Evolutionary conservation across 2,888 invertebrate genomes (phyloP).

Genomic region (Crossocerus cetratus): DNA sequence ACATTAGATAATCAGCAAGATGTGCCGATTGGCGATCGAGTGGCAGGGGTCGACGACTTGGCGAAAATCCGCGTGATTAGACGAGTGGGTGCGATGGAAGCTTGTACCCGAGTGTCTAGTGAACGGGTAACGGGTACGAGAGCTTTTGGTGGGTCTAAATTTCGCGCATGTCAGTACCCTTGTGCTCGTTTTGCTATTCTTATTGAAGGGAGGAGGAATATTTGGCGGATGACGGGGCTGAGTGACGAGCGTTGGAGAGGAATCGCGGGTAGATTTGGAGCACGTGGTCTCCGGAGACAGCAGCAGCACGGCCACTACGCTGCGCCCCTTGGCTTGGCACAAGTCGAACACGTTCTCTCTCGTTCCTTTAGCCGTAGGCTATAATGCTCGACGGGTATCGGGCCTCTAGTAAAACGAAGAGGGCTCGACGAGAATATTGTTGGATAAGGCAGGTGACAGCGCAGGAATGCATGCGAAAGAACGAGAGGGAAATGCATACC

Average conservation of each 20-base stretch:
- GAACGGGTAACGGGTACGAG: too few species aligned
- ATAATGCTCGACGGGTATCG: too few species aligned
- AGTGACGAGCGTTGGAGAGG: neutral
- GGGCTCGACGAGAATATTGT: conserved; percentile 2
- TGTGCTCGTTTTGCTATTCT: too few species aligned
- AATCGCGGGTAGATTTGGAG: conserved; percentile 4
- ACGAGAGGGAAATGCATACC: conserved; percentile 80
- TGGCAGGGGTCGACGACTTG: neutral
- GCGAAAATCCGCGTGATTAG: neutral
- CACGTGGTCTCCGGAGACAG: conserved; percentile 43
- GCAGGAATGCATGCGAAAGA: neutral
- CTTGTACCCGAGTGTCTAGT: neutral
- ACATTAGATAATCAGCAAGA: neutral
- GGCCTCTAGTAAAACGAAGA: neutral
- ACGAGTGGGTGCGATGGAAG: neutral
- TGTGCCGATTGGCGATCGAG: neutral
- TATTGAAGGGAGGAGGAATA: too few species aligned
- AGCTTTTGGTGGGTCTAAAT: too few species aligned
- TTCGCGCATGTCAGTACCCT: too few species aligned
- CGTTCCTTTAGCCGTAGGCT: neutral
- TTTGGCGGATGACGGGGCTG: too few species aligned
- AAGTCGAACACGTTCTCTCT: neutral
- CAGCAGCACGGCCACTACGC: conserved; percentile 7
- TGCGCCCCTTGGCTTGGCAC: neutral
- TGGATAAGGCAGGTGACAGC: conserved; percentile 2